Base-by-base conservation (phyloP, 2,113 vertebrate species). In the Triplophysa rosa region DNA sequence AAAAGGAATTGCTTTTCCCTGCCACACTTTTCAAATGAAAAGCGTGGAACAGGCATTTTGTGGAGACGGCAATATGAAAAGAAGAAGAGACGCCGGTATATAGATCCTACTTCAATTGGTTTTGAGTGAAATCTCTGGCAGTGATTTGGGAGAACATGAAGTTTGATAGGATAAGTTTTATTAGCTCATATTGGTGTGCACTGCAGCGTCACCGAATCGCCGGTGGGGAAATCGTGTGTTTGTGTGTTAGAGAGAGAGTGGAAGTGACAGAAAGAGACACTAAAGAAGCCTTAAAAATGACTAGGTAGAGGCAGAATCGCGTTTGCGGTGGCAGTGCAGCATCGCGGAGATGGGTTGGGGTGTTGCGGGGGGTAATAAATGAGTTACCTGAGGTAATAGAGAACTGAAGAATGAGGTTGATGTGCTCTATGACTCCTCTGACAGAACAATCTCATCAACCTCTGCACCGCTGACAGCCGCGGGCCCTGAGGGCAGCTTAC, bases 371-470 rank as follows among this genome's bases (percentile, higher is more conserved):
- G 33, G 68, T 65, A 67, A 14, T 54, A 81, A 52, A 42, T 12
- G 33, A 56, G 40, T 92, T 91, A 90, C 75, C 26, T 81, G 49
- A 79, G 78, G 81, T 68, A 40, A 71, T 59, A 83, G 81, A 83
- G 80, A 84, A 75, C 88, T 89, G 70, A 88, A 91, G 88, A 90
- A 75, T 7, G 87, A 90, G 86, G 86, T 83, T 63, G 40, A 78
- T 67, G 59, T 66, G 73, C 21, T 21, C 33, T 69, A 59, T 85
- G 84, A 87, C 78, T 84, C 59, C 79, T 45, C 58, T 45, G 42
- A 80, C 24, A 58, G 61, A 70, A 67, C 8, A 69, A 64, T 74
- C 33, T 63, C 21, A 77, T 72, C 67, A 70, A 64, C 49, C 74
- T 61, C 21, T 56, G 62, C 49, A 58, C 47, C 52, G 62, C 63